These are phyloP conservation scores for Chloroclystis v-ata DNA, from an alignment of 2,888 invertebrate species.

Conservation along the genomic window DNA sequence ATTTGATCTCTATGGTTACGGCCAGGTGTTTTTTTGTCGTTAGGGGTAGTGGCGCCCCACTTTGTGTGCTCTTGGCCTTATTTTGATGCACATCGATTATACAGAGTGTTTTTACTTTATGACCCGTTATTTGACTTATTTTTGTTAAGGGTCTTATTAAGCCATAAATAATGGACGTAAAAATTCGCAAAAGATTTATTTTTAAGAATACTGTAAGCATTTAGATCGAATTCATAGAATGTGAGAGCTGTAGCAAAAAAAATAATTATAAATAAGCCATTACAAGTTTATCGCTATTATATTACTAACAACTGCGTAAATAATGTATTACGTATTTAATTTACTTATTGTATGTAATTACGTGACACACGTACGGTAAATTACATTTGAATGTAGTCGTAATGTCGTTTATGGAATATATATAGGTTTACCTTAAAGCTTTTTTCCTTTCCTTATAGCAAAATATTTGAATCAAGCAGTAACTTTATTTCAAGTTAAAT, in stretches of 20 bases:
- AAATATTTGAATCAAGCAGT: no score
- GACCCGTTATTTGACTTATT: no score
- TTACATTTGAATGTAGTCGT: constrained; percentile 10
- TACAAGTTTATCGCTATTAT: background rate
- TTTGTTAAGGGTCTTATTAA: no score
- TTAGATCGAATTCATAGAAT: no score
- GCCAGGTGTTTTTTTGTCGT: constrained; percentile 67
- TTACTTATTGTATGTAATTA: constrained; percentile 2
- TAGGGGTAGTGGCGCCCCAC: constrained; percentile 46
- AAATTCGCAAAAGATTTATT: no score
- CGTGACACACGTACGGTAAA: constrained; percentile 23
- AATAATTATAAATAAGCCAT: no score
- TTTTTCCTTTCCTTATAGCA: no score
- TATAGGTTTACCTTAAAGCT: background rate
- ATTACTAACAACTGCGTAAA: constrained; percentile 20
- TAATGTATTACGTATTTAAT: background rate
- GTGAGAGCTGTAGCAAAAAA: no score
- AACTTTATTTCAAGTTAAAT: no score
- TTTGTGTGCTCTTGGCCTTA: constrained; percentile 29
- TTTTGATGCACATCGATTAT: constrained; percentile 35
- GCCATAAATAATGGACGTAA: no score
- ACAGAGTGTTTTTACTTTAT: constrained; percentile 44
- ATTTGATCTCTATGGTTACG: constrained; percentile 75
- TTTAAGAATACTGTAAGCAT: no score
- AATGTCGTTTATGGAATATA: constrained; percentile 3